A percentile compares a stretch with the other conserved stretches of the same genome.
phyloP scores from a whole-genome alignment of 2,888 invertebrate genomes.

The Subacronicta megacephala region DNA sequence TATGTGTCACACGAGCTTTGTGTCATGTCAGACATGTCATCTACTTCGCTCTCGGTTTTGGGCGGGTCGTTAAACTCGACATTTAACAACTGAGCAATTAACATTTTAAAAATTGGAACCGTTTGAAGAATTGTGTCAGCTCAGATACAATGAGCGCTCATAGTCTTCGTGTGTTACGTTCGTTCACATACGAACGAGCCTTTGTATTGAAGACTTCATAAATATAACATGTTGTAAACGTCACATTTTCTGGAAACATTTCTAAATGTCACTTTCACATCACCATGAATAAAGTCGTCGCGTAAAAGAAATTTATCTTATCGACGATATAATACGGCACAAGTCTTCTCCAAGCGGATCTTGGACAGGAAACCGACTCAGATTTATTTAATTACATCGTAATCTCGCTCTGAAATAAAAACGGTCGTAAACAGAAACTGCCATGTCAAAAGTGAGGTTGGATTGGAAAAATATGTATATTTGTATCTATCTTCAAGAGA shows the following conservation, averaged over 20 bases:
- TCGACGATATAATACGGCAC: conserved; percentile 21
- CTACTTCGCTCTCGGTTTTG: conserved; percentile 65
- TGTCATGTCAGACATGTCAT: conserved; percentile 65
- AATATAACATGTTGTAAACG: conserved; percentile 11
- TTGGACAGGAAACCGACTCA: conserved; percentile 58
- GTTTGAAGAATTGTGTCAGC: conserved; percentile 53
- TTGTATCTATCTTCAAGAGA: conserved; percentile 38
- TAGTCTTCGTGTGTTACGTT: conserved; percentile 21
- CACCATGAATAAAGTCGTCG: conserved; percentile 30
- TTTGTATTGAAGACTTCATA: conserved; percentile 22
- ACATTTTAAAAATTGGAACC: conserved; percentile 44
- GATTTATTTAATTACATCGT: conserved; percentile 66
- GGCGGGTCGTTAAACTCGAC: conserved; percentile 60
- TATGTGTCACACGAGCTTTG: conserved; percentile 67
- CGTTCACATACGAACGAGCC: conserved; percentile 14
- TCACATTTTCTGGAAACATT: conserved; percentile 20
- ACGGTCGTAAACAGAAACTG: conserved; percentile 49
- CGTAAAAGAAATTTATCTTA: conserved; percentile 37
- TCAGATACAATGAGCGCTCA: conserved; percentile 33
- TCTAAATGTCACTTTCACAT: conserved; percentile 24
- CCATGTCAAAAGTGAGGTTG: conserved; percentile 40
- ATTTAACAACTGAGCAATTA: conserved; percentile 52
- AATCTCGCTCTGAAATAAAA: conserved; percentile 55
- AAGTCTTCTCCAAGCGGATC: conserved; percentile 42
- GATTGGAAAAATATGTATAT: conserved; percentile 26